Base-by-base conservation (phyloP, 2,888 invertebrate genomes). In the Drosophila lutescens region DNA sequence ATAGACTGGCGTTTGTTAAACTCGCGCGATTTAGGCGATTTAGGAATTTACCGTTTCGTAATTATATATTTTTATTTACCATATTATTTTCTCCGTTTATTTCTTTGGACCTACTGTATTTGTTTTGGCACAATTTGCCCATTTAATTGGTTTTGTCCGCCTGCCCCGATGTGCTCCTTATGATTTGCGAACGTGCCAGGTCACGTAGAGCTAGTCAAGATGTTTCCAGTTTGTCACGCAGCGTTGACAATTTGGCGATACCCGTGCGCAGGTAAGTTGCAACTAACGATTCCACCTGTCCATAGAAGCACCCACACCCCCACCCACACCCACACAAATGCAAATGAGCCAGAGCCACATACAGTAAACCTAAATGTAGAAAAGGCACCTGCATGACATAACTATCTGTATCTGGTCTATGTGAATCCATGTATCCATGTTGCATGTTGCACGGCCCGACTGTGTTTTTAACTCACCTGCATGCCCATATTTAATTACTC, bases 131-230 rank as follows among this genome's bases (percentile, higher is more conserved):
- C 78, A 68, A 77, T 77, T 78, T 77, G 74, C 80, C 79, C 72
- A 79, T 80, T 76, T 84, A 78, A 67, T 66, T 74, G 62, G 74
- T 81, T 67, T 76, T 78, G 80, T 80, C 83, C 86, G 89, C 82
- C 89, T 90, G 90, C 90, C 90, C 89, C 78, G 78, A 73, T 82
- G 87, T 88, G 77, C 86, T 85, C 82, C 83, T 87, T 85, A 78
- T 82, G 80, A 90, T 89, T 89, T 75, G 40, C 59, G 59, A 83
- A 87, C 89, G 90, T 90, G 90, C 94, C 72, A 97, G 97, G 95
- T 96, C 96, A 93, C 95, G 97, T 92, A 95, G 97, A 92, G 95
- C 96, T 91, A 97, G 97, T 89, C 96, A 96, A 93, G 97, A 97
- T 93, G 94, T 94, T 80, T 93, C 93, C 80, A 92, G 92, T 93